Percentiles rank a stretch among this genome's conserved stretches.
These are phyloP conservation scores for Abrostola tripartita DNA, from an alignment of 2,888 invertebrate genomes.

Conservation along the genomic window DNA sequence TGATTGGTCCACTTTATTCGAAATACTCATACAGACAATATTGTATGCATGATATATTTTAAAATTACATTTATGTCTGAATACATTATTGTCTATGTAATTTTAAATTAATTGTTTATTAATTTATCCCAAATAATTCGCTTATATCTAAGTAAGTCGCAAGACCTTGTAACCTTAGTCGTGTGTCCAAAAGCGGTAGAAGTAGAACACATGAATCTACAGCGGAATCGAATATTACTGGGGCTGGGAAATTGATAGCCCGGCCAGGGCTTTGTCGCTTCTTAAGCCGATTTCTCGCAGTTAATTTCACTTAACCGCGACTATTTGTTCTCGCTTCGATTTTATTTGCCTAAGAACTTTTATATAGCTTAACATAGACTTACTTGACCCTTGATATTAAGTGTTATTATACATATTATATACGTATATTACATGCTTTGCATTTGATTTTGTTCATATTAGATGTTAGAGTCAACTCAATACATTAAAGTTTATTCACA, in stretches of 20 bases:
- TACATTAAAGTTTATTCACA: too few species aligned
- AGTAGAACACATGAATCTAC: conserved; percentile 49
- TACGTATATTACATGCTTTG: neutral
- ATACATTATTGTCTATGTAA: too few species aligned
- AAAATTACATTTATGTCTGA: too few species aligned
- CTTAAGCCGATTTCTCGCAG: conserved; percentile 68
- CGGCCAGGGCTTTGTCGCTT: conserved; percentile 64
- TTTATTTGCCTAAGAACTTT: conserved; percentile 60
- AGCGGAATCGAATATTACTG: conserved; percentile 62
- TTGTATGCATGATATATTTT: too few species aligned
- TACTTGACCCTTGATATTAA: neutral
- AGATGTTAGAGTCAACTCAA: neutral
- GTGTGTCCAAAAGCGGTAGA: conserved; percentile 22
- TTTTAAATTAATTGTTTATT: neutral
- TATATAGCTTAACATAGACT: conserved; percentile 13
- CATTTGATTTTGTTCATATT: neutral
- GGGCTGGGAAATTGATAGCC: conserved; percentile 68
- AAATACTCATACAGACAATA: too few species aligned
- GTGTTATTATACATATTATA: neutral
- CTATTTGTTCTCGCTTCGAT: conserved; percentile 68
- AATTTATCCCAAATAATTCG: neutral
- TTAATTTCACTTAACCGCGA: conserved; percentile 76
- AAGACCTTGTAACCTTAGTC: conserved; percentile 12
- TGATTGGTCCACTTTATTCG: too few species aligned
- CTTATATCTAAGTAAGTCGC: conserved; percentile 7